Conservation (phyloP, 1,140 invertebrate species). For the Temnothorax nylanderi region DNA sequence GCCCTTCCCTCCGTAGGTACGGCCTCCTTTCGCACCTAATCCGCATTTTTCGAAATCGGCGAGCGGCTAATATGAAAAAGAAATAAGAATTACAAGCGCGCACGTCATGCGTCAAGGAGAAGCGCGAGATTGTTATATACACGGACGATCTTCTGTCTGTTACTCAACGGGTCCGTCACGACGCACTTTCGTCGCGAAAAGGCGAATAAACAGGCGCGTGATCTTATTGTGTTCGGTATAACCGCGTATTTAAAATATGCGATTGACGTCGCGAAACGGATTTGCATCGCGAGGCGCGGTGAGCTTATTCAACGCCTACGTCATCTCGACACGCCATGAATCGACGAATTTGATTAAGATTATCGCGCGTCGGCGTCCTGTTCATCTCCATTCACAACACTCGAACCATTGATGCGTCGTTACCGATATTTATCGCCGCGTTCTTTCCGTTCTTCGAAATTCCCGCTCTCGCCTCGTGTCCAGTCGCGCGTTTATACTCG, state of each 20-base stretch:
- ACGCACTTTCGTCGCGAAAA: not conserved
- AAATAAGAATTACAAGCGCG: no score
- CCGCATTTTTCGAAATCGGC: not conserved
- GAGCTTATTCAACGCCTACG: constrained; percentile 62
- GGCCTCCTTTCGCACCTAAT: constrained; percentile 25
- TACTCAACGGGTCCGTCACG: not conserved
- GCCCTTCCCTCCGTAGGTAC: not conserved
- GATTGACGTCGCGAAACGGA: constrained; percentile 19
- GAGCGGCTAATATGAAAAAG: not conserved
- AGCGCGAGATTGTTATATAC: not conserved
- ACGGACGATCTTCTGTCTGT: not conserved
- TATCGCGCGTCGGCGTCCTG: constrained; percentile 2
- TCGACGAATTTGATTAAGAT: constrained; percentile 52
- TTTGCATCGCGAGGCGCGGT: constrained; percentile 59
- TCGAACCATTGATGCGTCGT: constrained; percentile 60
- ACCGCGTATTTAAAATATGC: constrained; percentile 36
- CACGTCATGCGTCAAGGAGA: no score
- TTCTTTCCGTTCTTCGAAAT: constrained; percentile 30
- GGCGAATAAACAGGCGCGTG: not conserved
- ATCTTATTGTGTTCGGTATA: constrained; percentile 5
- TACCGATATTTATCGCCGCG: constrained; percentile 45
- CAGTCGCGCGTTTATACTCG: not conserved
- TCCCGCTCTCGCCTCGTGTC: not conserved
- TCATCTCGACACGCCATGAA: constrained; percentile 62
- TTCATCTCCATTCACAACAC: constrained; percentile 59